A percentile compares a stretch with the other conserved stretches of the same genome.
Evolutionary conservation across 2,797 vertebrate species (phyloP).

Genomic region (Enteromius radiatus): DNA sequence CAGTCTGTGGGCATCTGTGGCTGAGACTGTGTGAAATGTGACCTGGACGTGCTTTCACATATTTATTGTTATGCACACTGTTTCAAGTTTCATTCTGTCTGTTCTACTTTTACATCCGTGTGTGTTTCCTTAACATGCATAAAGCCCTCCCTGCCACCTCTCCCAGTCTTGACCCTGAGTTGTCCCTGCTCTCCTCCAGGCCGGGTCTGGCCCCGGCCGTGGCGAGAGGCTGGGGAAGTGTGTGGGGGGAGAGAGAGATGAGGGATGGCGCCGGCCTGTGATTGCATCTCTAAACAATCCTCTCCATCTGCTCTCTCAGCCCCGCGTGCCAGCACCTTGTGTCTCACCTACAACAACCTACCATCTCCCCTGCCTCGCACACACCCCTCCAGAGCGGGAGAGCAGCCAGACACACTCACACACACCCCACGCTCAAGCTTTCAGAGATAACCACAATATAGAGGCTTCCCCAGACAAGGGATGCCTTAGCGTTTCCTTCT

Average conservation of each 20-base stretch:
- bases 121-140: neutral
- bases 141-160: constrained; percentile 15
- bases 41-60: constrained; percentile 42
- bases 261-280: constrained; percentile 61
- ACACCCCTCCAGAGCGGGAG: constrained; percentile 48
- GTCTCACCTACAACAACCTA: constrained; percentile 60
- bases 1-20: constrained; percentile 43
- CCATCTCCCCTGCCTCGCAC: constrained; percentile 59
- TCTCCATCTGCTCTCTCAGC: constrained; percentile 66
- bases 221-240: constrained; percentile 36
- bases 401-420: constrained; percentile 52
- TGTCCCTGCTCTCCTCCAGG: constrained; percentile 42
- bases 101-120: neutral
- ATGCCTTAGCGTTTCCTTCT: constrained; percentile 19
- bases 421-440: constrained; percentile 43
- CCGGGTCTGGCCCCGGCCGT: constrained; percentile 42
- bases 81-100: constrained; percentile 23
- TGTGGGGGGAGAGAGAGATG: constrained; percentile 52
- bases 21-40: constrained; percentile 45
- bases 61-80: constrained; percentile 2
- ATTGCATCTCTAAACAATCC: constrained; percentile 65
- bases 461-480: constrained; percentile 44
- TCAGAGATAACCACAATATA: constrained; percentile 32
- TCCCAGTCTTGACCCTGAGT: constrained; percentile 48
- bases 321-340: constrained; percentile 58